Evolutionary conservation across 2,888 invertebrate genomes (phyloP), one percentile per base, ranked within the genome.

Genomic region (Dromius quadrimaculatus): DNA sequence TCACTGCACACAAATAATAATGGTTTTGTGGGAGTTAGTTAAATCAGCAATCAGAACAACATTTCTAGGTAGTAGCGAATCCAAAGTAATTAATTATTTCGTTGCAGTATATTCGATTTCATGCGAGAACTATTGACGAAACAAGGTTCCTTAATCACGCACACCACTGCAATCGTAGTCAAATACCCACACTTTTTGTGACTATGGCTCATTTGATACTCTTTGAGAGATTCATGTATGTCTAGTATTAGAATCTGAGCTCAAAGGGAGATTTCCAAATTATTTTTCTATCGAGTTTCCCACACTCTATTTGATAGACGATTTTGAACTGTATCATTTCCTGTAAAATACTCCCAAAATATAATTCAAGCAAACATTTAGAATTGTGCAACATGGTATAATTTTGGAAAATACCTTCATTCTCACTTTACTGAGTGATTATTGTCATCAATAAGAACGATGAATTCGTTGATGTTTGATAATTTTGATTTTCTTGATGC

Each of bases 21-120:
- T 54, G 23, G 50, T 28, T 28, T 28, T 28, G 28, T 28, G 28
- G n/a, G 19, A 43, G 43, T 43, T 13, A 13, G 8, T 17, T 28
- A 8, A n/a, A 28, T 15, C 13, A 28, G 8, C 28, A 54, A 54
- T 54, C 50, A 32, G 28, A 13, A 13, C 13, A 28, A 13, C 15
- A 41, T 41, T 15, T 41, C 13, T 15, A 15, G 17, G 47, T 19
- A 1, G 47, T 6, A 15, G 13, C 15, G 11, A 17, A 15, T 5
- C 11, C 13, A n/a, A 11, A 47, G 28, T 15, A 54, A 54, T 54
- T 54, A 54, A 54, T 54, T 54, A 54, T 32, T 17, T 17, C 2
- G 2, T 2, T 15, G 32, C 50, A 54, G 15, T 15, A 54, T 50
- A 50, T 32, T 28, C 28, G 13, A 54, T 54, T 28, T 15, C 41